phyloP scores from a whole-genome alignment of 2,888 invertebrate species.

The Chaitophorus viminalis region DNA sequence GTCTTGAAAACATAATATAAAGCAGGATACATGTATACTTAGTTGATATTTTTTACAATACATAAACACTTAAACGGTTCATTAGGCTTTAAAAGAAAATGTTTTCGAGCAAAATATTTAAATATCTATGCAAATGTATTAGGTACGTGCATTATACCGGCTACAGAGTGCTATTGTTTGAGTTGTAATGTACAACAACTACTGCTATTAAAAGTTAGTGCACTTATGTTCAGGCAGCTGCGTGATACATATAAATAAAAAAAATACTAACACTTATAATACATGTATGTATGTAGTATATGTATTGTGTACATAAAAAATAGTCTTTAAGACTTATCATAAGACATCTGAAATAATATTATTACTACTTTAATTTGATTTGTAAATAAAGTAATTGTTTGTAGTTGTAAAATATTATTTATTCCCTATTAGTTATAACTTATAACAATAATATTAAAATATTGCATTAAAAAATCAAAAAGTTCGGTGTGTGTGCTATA shows the following conservation, averaged over 20 bases:
- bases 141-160: constrained; percentile 2
- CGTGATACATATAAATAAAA: background rate
- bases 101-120: constrained; percentile 31
- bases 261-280: constrained; percentile 11
- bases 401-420: too few relatives aligned
- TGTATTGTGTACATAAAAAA: background rate
- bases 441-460: background rate
- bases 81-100: constrained; percentile 44
- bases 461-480: too few relatives aligned
- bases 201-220: constrained; percentile 4
- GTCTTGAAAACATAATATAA: background rate
- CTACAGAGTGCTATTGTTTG: constrained; percentile 42
- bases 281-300: background rate
- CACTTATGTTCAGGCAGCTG: constrained; percentile 24
- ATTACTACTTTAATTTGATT: background rate
- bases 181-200: constrained; percentile 22
- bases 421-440: background rate
- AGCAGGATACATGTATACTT: constrained; percentile 8
- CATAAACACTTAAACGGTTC: constrained; percentile 27
- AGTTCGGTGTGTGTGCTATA: too few relatives aligned
- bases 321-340: background rate
- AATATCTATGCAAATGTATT: constrained; percentile 43
- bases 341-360: too few relatives aligned
- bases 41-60: constrained; percentile 8
- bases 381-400: too few relatives aligned